Percentiles rank a stretch among this genome's conserved stretches.
Evolutionary conservation across 2,888 invertebrate species (phyloP).

Genomic region (Dusona sp.): DNA sequence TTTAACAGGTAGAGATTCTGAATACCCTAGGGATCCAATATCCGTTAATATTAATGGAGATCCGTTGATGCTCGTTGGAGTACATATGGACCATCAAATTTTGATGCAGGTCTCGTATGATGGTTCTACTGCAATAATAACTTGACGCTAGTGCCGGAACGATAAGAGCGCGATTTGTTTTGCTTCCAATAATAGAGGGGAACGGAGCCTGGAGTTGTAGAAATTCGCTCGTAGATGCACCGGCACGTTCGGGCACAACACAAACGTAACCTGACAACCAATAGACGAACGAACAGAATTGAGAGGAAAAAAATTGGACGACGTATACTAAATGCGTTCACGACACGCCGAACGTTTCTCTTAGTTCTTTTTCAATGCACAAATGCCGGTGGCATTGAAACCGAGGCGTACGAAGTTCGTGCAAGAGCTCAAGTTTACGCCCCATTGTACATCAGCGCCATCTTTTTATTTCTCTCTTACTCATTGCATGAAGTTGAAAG

Average conservation of each 20-base stretch:
- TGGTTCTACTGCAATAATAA: too few relatives aligned
- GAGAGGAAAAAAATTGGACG: not conserved
- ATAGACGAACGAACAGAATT: not conserved
- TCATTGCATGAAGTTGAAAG: slow-evolving; percentile 49
- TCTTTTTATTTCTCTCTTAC: not conserved
- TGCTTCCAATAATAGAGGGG: not conserved
- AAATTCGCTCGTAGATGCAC: slow-evolving; percentile 49
- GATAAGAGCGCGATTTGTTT: not conserved
- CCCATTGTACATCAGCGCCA: not conserved
- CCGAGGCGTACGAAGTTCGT: not conserved
- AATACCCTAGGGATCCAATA: not conserved
- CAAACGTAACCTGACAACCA: not conserved
- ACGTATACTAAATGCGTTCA: not conserved
- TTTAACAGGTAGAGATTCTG: too few relatives aligned
- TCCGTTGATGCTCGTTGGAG: too few relatives aligned
- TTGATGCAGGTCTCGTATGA: too few relatives aligned
- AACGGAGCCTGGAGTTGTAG: not conserved
- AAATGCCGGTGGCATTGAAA: not conserved
- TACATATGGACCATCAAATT: too few relatives aligned
- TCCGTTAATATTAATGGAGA: too few relatives aligned
- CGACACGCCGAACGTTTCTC: not conserved
- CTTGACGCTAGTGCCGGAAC: not conserved
- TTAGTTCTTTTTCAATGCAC: not conserved
- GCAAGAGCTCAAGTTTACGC: not conserved
- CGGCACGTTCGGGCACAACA: slow-evolving; percentile 40